Conservation (phyloP, 2,888 invertebrate genomes). For the Steinernema carpocapsae region DNA sequence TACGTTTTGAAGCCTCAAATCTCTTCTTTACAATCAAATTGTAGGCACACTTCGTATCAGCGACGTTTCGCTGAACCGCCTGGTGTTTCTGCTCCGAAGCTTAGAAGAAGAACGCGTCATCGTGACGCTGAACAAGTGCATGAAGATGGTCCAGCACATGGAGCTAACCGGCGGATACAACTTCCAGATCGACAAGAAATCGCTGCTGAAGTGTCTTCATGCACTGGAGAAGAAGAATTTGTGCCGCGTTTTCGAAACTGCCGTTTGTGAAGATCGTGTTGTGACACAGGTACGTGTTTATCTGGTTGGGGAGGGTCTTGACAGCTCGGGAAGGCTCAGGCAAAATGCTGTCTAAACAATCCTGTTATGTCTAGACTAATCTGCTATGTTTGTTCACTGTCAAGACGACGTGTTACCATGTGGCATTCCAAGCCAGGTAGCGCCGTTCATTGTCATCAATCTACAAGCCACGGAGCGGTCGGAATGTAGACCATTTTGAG, state of each 20-base stretch:
- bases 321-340: too few species aligned
- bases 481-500: too few species aligned
- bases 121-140: conserved; percentile 53
- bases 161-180: conserved; percentile 57
- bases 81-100: conserved; percentile 48
- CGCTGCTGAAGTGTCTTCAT: conserved; percentile 58
- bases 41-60: conserved; percentile 61
- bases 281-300: conserved; percentile 44
- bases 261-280: conserved; percentile 42
- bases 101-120: conserved; percentile 48
- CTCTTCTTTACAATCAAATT: conserved; percentile 12
- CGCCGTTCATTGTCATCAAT: background rate
- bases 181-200: conserved; percentile 65
- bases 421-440: background rate
- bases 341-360: background rate
- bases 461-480: too few species aligned
- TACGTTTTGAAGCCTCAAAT: conserved; percentile 41
- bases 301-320: too few species aligned
- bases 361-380: background rate
- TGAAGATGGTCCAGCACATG: conserved; percentile 48
- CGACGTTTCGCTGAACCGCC: conserved; percentile 58
- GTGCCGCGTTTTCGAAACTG: conserved; percentile 43
- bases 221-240: conserved; percentile 52
- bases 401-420: too few species aligned
- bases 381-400: background rate